These are phyloP conservation scores for Hemistola chrysoprasaria DNA, from an alignment of 2,888 invertebrate genomes.

Conservation along the genomic window DNA sequence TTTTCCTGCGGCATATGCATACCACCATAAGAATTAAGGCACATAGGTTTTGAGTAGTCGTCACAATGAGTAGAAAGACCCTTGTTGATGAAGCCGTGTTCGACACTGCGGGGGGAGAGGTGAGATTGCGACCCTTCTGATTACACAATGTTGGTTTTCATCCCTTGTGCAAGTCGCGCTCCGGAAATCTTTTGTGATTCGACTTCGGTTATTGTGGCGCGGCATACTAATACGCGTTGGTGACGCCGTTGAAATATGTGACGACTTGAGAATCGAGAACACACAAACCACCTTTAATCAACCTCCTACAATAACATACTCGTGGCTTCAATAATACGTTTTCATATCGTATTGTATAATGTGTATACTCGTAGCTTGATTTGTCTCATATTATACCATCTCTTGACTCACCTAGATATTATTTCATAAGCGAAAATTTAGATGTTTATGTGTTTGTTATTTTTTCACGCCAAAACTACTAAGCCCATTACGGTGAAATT, in stretches of 20 bases:
- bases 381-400: too few species aligned
- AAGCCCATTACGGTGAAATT: too few species aligned
- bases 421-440: too few species aligned
- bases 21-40: slow-evolving; percentile 24
- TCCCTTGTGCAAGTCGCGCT: slow-evolving; percentile 79
- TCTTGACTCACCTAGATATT: too few species aligned
- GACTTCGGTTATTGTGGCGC: slow-evolving; percentile 77
- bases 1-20: slow-evolving; percentile 9
- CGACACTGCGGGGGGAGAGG: slow-evolving; percentile 67
- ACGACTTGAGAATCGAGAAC: slow-evolving; percentile 49
- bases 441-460: too few species aligned
- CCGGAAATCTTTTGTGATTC: slow-evolving; percentile 82
- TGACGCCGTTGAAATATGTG: slow-evolving; percentile 66
- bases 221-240: slow-evolving; percentile 77
- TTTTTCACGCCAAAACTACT: too few species aligned
- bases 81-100: slow-evolving; percentile 79
- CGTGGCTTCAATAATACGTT: background rate
- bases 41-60: slow-evolving; percentile 58
- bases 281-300: slow-evolving; percentile 46
- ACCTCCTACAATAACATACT: slow-evolving; percentile 27
- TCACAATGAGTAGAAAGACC: slow-evolving; percentile 74
- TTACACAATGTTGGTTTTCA: slow-evolving; percentile 81
- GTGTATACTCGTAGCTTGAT: too few species aligned
- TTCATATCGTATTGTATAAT: slow-evolving; percentile 4
- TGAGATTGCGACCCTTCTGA: slow-evolving; percentile 81